phyloP scores from a whole-genome alignment of 2,888 invertebrate genomes.

The Ceraclea dissimilis region DNA sequence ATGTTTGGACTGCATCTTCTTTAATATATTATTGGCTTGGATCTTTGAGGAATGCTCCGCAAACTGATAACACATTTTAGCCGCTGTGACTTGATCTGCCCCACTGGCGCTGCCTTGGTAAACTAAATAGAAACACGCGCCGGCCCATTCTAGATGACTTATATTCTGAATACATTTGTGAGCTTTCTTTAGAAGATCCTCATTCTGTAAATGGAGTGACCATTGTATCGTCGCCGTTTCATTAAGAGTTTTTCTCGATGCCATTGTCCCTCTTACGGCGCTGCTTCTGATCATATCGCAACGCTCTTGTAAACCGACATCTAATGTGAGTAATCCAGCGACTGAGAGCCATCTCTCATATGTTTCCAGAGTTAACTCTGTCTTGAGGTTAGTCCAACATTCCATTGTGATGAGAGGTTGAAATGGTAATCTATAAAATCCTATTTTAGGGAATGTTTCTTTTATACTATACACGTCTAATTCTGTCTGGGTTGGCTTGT shows the following conservation, averaged over 20 bases:
- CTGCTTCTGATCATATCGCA: constrained; percentile 48
- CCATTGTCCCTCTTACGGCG: constrained; percentile 48
- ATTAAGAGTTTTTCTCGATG: constrained; percentile 25
- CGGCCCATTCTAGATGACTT: constrained; percentile 49
- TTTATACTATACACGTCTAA: constrained; percentile 45
- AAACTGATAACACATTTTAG: constrained; percentile 45
- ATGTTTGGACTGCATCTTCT: constrained; percentile 45
- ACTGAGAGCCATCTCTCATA: constrained; percentile 45
- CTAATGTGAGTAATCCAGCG: constrained; percentile 38
- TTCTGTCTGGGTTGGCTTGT: constrained; percentile 44
- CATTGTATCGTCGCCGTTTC: constrained; percentile 29
- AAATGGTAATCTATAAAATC: constrained; percentile 44
- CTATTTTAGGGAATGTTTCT: constrained; percentile 47
- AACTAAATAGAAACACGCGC: constrained; percentile 46
- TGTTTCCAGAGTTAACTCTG: constrained; percentile 45
- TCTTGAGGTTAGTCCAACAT: constrained; percentile 47
- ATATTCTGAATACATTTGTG: constrained; percentile 45
- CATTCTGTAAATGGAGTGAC: constrained; percentile 40
- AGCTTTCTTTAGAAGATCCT: constrained; percentile 41
- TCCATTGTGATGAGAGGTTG: constrained; percentile 44
- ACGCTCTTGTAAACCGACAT: constrained; percentile 42
- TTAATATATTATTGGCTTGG: constrained; percentile 43
- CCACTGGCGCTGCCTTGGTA: constrained; percentile 46
- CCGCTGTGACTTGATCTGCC: constrained; percentile 47
- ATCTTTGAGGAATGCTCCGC: constrained; percentile 45